Base-by-base conservation (phyloP, 2,797 vertebrate species). In the Bovichtus variegatus region DNA sequence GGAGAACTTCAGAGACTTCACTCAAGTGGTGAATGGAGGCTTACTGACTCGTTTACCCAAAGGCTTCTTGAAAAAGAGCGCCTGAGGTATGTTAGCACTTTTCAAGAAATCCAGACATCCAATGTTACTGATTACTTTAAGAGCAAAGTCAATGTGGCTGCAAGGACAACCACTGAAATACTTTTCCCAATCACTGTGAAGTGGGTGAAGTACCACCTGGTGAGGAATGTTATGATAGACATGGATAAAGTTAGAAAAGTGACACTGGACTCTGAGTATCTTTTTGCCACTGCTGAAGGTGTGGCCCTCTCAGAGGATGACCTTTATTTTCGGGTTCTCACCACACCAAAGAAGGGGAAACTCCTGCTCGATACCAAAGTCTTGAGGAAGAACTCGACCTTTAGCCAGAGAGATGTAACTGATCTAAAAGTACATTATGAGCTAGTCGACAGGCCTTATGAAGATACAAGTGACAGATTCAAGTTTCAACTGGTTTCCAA, bases 1-100 rank as follows among this genome's bases (percentile, higher is more conserved):
- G 97, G 97, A 63, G 94, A 97, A 67, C 91, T 99, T 57, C 96
- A 97, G 78, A 93, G 92, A 62, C 93, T 92, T 66, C 93, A 94
- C 81, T 95, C 96, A 40, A 91, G 74, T 3, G 95, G 96, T 1
- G 91, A 96, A 61, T 99, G 97, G 97, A 97, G 96, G 66, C 83
- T 49, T 18, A 92, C 95, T 0, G 93, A 16, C 31, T 93, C 88
- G 1, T 98, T 99, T 89, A 96, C 95, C 44, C 97, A 98, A 74
- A 91, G 51, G 41, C 95, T 97, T 53, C 61, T 98, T 43, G 96
- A 96, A 86, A 93, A 82, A 76, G 91, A 88, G 47, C 83, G 88
- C 1, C 85, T 98, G 36, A 92, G 95, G 63, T 99, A 98, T 57
- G 81, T 89, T 8, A 96, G 93, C 89, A 97, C 95, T 49, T 97